Evolutionary conservation across 2,113 vertebrate species (phyloP).

Genomic region (Lathamus discolor): DNA sequence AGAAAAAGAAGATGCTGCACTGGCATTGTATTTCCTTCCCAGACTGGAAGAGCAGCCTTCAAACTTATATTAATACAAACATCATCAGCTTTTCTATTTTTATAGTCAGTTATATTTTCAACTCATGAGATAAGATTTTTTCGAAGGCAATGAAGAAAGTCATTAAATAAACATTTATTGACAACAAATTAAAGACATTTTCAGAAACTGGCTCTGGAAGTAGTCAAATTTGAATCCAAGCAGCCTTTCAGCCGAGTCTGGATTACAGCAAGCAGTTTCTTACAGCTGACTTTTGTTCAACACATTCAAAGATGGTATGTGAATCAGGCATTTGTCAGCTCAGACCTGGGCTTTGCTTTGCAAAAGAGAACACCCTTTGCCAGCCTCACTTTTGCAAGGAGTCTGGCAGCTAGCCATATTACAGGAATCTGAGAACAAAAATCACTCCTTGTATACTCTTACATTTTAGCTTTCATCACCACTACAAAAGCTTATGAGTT

Average conservation of each 20-base stretch:
- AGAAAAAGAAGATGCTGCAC: neutral
- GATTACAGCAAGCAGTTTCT: neutral
- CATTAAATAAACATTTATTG: constrained; percentile 3
- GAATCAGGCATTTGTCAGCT: neutral
- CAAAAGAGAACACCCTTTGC: neutral
- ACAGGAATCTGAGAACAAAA: neutral
- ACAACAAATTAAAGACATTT: neutral
- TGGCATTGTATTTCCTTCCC: neutral
- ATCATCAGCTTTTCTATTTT: neutral
- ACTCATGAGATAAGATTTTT: neutral
- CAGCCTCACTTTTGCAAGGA: neutral
- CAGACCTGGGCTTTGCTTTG: neutral
- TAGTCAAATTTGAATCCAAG: neutral
- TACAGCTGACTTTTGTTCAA: neutral
- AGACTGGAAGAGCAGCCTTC: neutral
- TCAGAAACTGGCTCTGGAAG: neutral
- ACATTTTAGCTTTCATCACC: neutral
- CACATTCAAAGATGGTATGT: neutral
- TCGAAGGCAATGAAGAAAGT: neutral
- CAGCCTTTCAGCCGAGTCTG: neutral
- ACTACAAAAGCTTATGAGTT: neutral
- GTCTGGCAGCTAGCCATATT: neutral
- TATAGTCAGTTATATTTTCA: neutral
- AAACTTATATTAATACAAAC: neutral
- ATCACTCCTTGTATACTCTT: neutral